These are phyloP conservation scores for Neomicropteryx cornuta DNA, from an alignment of 1,140 invertebrate species.

Conservation along the genomic window DNA sequence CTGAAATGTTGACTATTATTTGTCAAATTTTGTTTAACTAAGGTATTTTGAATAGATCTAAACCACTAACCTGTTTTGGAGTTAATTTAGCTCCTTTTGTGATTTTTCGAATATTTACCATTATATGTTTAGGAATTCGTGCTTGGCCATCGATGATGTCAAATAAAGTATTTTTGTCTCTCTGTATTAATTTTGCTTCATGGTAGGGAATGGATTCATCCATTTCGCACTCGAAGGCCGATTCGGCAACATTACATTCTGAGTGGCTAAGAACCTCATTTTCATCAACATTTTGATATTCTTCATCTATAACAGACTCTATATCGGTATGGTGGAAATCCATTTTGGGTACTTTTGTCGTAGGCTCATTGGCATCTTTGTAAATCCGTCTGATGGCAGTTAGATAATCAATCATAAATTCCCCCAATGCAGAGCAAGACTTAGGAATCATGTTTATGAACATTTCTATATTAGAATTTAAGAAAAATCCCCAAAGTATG, in stretches of 20 bases:
- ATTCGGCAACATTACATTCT: too few relatives aligned
- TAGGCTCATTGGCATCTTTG: constrained; percentile 24
- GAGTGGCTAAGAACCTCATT: too few relatives aligned
- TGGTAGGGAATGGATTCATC: too few relatives aligned
- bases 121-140: too few relatives aligned
- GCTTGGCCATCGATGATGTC: too few relatives aligned
- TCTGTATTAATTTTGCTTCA: too few relatives aligned
- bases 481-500: constrained; percentile 44
- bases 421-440: constrained; percentile 41
- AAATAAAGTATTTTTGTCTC: too few relatives aligned
- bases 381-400: constrained; percentile 38
- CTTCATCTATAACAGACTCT: constrained; percentile 31
- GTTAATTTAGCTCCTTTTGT: constrained; percentile 37
- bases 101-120: constrained; percentile 33
- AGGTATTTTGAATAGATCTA: background rate
- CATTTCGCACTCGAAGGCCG: too few relatives aligned
- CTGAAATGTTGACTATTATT: too few relatives aligned
- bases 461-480: constrained; percentile 42
- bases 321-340: constrained; percentile 29
- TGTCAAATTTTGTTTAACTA: too few relatives aligned
- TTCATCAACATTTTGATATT: constrained; percentile 33
- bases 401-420: constrained; percentile 40
- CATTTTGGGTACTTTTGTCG: constrained; percentile 23
- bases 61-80: constrained; percentile 29
- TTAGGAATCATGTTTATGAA: constrained; percentile 44